These are phyloP conservation scores for Labia minor DNA, from an alignment of 2,888 invertebrate genomes.

Conservation along the genomic window DNA sequence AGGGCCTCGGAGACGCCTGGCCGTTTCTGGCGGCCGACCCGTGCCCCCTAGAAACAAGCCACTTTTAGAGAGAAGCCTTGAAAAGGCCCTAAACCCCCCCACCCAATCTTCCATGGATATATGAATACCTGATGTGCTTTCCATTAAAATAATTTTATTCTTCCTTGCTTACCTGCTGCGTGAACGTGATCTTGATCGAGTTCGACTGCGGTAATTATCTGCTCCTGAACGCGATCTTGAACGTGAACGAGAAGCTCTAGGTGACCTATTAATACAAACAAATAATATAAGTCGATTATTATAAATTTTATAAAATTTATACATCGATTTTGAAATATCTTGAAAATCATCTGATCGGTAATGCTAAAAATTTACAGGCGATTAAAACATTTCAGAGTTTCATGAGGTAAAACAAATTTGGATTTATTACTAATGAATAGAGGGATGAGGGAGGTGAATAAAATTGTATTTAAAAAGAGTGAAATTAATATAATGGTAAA, in stretches of 20 bases:
- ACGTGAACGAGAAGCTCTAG: neutral
- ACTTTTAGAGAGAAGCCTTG: neutral
- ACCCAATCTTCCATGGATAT: neutral
- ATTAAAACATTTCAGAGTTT: too few species aligned
- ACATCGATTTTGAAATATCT: too few species aligned
- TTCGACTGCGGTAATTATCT: neutral
- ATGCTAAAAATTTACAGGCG: too few species aligned
- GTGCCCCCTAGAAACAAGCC: conserved; percentile 7
- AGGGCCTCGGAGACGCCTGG: conserved; percentile 13
- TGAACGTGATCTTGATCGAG: neutral
- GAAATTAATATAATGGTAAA: too few species aligned
- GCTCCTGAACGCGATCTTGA: neutral
- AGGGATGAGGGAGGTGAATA: too few species aligned
- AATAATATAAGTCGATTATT: neutral
- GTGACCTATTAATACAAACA: neutral
- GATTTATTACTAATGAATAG: too few species aligned
- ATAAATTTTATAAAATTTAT: too few species aligned
- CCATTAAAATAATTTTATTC: too few species aligned
- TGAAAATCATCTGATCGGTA: too few species aligned
- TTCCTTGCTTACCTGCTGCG: neutral
- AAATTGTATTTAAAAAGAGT: too few species aligned
- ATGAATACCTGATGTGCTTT: too few species aligned
- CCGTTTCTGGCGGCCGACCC: conserved; percentile 13
- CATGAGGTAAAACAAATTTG: too few species aligned
- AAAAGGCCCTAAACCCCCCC: neutral